Conservation (phyloP, 2,113 vertebrate species). For the Apistogramma diplotaenia region DNA sequence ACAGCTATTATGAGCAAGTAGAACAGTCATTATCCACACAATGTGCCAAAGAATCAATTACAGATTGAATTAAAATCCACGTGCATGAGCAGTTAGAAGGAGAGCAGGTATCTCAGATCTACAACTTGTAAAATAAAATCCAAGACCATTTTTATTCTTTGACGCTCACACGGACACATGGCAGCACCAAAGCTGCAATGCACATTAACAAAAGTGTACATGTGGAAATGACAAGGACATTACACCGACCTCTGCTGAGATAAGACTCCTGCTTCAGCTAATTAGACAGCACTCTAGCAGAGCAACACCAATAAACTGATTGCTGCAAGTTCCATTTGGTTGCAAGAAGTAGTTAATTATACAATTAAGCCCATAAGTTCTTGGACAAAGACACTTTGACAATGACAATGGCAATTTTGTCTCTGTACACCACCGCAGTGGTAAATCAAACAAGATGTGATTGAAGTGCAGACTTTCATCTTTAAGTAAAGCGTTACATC, state of each 20-base stretch:
- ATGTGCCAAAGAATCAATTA: constrained; percentile 39
- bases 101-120: constrained; percentile 15
- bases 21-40: constrained; percentile 11
- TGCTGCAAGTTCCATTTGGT: neutral
- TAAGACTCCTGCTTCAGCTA: constrained; percentile 1
- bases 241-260: constrained; percentile 37
- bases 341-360: neutral
- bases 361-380: neutral
- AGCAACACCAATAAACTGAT: neutral
- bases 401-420: neutral
- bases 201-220: constrained; percentile 20
- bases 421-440: too few species aligned
- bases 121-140: constrained; percentile 24
- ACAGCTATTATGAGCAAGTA: constrained; percentile 19
- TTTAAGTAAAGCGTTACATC: neutral
- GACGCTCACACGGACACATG: neutral
- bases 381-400: neutral
- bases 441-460: neutral
- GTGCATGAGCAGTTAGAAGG: constrained; percentile 12
- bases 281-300: neutral
- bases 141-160: constrained; percentile 31
- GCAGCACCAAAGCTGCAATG: constrained; percentile 17
- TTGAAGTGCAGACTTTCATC: neutral
- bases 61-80: constrained; percentile 30
- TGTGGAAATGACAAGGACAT: constrained; percentile 23